Evolutionary conservation across 2,888 invertebrate genomes (phyloP), one percentile per base, ranked within the genome.

Genomic region (Tanypteryx hageni): DNA sequence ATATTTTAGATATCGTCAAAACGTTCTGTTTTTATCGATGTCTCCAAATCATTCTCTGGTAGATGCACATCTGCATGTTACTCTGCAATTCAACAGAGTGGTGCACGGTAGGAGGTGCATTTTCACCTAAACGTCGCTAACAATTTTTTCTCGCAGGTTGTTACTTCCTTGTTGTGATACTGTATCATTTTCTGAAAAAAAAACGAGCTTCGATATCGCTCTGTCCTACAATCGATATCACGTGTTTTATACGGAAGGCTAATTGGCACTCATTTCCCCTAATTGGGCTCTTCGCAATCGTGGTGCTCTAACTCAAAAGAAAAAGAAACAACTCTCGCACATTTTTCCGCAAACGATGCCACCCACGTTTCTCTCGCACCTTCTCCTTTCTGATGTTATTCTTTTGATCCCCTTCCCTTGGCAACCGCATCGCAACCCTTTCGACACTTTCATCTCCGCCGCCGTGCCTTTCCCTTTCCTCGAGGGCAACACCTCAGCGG

Each of bases 201-300:
- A 44, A 44, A 44, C 68, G 68, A 18, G 68, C 10, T 18, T 22
- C 68, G 18, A 22, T 27, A 76, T 76, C 76, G 76, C n/a, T 76
- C 22, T 14, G 22, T 13, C 22, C 22, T 22, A 18, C 68, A 18
- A n/a, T 76, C 22, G 76, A 27, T 44, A 44, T 76, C 68, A 68
- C 68, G 68, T 68, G 22, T 7, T 76, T 44, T 44, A 44, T 22
- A 76, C 27, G 27, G 27, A 76, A 13, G 76, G 76, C 76, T 76
- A 76, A 76, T 76, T 76, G 76, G 76, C 76, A 76, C 76, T 76
- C 76, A 22, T 76, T 76, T 76, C 76, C 76, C 13, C 76, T 76
- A 76, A 76, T 76, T 76, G 76, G 76, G 13, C 68, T 68, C 68
- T 68, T 13, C 76, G 76, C 76, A 22, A 27, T 22, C 76, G 27